Conservation (phyloP, 2,797 vertebrate species). For the Steatocranus sp. region DNA sequence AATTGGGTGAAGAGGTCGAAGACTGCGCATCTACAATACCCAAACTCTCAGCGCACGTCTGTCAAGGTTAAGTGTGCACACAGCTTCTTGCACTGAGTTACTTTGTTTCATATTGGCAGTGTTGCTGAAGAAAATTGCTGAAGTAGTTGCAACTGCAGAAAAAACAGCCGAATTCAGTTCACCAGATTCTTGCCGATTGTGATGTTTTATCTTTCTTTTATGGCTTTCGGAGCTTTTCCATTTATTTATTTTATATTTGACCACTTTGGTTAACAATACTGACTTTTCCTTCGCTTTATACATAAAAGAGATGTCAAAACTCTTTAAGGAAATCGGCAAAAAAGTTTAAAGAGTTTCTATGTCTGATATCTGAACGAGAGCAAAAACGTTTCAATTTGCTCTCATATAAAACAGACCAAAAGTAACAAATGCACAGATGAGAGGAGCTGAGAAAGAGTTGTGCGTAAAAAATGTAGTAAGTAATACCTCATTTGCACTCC, state of each 20-base stretch:
- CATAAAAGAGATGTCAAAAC: neutral
- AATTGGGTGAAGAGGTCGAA: neutral
- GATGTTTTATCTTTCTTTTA: neutral
- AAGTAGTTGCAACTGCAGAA: neutral
- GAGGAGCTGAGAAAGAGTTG: neutral
- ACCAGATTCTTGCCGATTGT: neutral
- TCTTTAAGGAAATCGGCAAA: neutral
- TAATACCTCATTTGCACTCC: neutral
- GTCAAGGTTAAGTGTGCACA: neutral
- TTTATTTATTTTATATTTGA: neutral
- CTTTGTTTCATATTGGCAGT: neutral
- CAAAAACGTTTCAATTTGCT: neutral
- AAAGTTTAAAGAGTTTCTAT: neutral
- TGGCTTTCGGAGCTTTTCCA: neutral
- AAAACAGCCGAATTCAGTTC: neutral
- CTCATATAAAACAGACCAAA: neutral
- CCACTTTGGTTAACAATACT: neutral
- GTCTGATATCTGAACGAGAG: neutral
- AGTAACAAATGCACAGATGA: neutral
- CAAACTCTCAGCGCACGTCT: neutral
- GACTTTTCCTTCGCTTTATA: neutral
- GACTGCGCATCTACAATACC: neutral
- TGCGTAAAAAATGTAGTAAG: neutral
- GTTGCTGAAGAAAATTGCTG: neutral
- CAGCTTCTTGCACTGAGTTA: neutral